Base-by-base conservation (phyloP, 2,888 invertebrate genomes). In the Drosophila multiciliata region DNA sequence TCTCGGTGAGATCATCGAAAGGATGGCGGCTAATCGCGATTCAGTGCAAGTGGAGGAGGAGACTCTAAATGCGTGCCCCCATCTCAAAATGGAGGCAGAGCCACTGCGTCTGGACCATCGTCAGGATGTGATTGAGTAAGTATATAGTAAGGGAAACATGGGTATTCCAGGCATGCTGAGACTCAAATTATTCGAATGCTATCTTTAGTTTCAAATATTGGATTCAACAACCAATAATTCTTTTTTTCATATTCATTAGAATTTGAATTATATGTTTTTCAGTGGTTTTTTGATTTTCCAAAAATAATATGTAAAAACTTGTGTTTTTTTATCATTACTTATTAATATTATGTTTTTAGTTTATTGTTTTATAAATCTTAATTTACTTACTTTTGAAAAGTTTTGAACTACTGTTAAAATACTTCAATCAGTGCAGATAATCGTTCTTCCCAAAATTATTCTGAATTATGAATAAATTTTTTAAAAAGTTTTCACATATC, bases 101-200 rank as follows among this genome's bases (percentile, higher is more conserved):
- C 92, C 92, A 0, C 73, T 93, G 23, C 83, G 82, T 3, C 66
- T 91, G 55, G 94, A 95, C 1, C 95, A 97, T 83, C 96, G 96
- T 84, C 92, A 95, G 0, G 94, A 94, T 29, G 96, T 96, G 33
- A 95, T 96, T 78, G 95, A 96, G 97, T 97, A 93, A 94, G 95
- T 94, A 23, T 3, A 3, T n/a, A 17, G 4, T 5, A 7, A n/a
- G 29, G 11, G 11, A 2, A 49, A 4, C 23, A 15, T 15, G 9
- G 9, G 4, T n/a, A n/a, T 40, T 40, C 40, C 40, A 40, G 2
- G 40, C 9, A n/a, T 40, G 9, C 1, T 12, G 12, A 20, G 12
- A 6, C 12, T n/a, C 7, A 8, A 17, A 3, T 8, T 23, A 20
- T 45, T 20, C 12, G 3, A 3, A 45, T 20, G 42, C 6, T 7